A percentile compares a stretch with the other conserved stretches of the same genome.
phyloP scores from a whole-genome alignment of 2,113 vertebrate species.

The Mobula hypostoma region DNA sequence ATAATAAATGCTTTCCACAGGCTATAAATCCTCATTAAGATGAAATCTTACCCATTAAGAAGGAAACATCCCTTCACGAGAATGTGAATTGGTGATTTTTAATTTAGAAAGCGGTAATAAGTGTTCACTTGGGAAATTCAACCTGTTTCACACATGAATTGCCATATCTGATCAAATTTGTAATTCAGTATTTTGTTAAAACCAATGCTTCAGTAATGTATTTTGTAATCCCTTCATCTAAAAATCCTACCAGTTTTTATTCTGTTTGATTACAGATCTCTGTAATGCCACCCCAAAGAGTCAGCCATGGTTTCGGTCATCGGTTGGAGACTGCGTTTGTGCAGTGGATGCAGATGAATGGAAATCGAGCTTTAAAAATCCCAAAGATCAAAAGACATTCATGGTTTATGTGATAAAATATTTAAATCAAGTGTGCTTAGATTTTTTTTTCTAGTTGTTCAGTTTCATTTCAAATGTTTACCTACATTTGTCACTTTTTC shows the following conservation, averaged over 20 bases:
- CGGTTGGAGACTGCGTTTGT: background rate
- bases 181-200: background rate
- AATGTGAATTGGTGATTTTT: background rate
- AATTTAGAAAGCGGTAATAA: background rate
- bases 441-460: background rate
- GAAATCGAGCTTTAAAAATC: background rate
- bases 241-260: background rate
- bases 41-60: background rate
- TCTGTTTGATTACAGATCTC: conserved; percentile 31
- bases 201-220: background rate
- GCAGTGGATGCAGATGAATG: conserved; percentile 16
- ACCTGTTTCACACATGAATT: too few species aligned
- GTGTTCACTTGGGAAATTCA: background rate
- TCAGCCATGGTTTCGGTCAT: background rate
- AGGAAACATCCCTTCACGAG: background rate
- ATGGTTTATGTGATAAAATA: background rate
- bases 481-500: background rate
- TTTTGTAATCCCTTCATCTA: background rate
- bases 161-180: background rate
- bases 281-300: background rate
- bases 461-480: background rate
- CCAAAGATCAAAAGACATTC: background rate
- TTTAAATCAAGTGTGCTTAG: background rate
- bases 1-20: background rate
- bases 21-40: background rate